These are phyloP conservation scores for Megalops cyprinoides DNA, from an alignment of 2,797 vertebrate species.

Conservation along the genomic window DNA sequence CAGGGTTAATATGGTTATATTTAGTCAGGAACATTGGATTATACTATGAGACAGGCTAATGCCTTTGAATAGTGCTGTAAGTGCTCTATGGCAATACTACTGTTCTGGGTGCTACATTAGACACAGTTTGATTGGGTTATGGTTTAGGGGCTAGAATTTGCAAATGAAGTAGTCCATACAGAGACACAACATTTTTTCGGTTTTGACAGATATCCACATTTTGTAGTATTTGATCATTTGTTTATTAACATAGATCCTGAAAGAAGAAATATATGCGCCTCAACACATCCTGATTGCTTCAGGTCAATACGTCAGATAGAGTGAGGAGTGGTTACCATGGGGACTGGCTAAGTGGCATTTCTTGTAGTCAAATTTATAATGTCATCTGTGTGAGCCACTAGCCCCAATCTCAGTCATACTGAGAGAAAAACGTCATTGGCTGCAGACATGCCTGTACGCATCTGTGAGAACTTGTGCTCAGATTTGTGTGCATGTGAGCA, in stretches of 20 bases:
- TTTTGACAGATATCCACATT: background rate
- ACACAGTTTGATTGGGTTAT: no score
- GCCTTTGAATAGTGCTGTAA: background rate
- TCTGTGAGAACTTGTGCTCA: no score
- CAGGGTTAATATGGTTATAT: no score
- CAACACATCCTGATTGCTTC: background rate
- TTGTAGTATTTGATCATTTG: no score
- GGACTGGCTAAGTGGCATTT: background rate
- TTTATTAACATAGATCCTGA: background rate
- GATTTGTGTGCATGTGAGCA: background rate
- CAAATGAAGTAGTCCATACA: no score
- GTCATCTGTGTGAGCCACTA: background rate
- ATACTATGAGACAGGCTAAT: background rate
- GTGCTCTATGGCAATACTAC: no score
- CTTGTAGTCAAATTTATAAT: background rate
- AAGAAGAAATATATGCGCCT: no score
- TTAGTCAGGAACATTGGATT: background rate
- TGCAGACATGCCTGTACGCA: no score
- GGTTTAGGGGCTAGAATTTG: no score
- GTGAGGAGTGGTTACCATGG: background rate
- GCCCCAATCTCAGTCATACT: background rate
- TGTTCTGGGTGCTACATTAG: no score
- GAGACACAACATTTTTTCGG: no score
- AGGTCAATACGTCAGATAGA: background rate
- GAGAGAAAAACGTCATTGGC: no score